phyloP scores from a whole-genome alignment of 2,888 invertebrate genomes.

The Leptarthrus brevirostris region DNA sequence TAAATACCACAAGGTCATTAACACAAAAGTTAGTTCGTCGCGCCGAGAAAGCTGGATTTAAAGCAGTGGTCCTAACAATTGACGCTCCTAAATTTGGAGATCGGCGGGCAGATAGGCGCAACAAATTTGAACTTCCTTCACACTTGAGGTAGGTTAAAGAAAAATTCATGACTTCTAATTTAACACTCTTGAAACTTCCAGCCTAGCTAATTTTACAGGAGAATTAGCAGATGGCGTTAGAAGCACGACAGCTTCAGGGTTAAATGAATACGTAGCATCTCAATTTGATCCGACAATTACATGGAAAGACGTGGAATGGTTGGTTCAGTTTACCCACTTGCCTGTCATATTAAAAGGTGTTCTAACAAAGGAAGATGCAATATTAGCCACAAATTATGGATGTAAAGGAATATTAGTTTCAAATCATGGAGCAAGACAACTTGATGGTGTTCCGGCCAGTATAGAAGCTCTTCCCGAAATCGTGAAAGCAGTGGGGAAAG shows the following conservation, averaged over 20 bases:
- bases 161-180: not conserved
- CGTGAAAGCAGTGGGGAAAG: slow-evolving; percentile 75
- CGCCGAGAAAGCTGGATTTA: slow-evolving; percentile 86
- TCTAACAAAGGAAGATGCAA: slow-evolving; percentile 86
- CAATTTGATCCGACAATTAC: slow-evolving; percentile 84
- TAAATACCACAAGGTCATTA: slow-evolving; percentile 65
- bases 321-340: slow-evolving; percentile 79
- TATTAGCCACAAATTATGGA: slow-evolving; percentile 78
- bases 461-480: slow-evolving; percentile 88
- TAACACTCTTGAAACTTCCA: too few relatives aligned
- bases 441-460: slow-evolving; percentile 76
- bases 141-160: slow-evolving; percentile 72
- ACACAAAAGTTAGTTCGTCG: slow-evolving; percentile 78
- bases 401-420: slow-evolving; percentile 88
- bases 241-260: slow-evolving; percentile 72
- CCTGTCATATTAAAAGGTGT: slow-evolving; percentile 90
- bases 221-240: slow-evolving; percentile 62
- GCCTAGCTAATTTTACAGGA: slow-evolving; percentile 84
- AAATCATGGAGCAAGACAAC: slow-evolving; percentile 92
- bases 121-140: slow-evolving; percentile 83
- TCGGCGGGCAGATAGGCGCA: slow-evolving; percentile 82
- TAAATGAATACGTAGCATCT: slow-evolving; percentile 80
- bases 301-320: slow-evolving; percentile 91
- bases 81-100: slow-evolving; percentile 90
- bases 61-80: slow-evolving; percentile 87